Conservation (phyloP, 2,888 invertebrate species). For the Acronicta psi region DNA sequence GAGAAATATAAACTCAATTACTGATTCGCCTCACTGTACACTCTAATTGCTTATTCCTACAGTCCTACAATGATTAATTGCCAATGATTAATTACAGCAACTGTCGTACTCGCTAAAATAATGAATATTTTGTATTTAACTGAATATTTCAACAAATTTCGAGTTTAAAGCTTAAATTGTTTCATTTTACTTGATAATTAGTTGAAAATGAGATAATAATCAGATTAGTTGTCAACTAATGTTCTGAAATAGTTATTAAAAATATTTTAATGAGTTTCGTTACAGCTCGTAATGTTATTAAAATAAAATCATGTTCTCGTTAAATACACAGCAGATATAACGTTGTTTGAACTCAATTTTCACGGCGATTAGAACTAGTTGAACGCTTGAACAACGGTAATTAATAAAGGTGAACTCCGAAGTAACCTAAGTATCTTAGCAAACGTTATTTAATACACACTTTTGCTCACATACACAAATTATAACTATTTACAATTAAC, state of each 20-base stretch:
- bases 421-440: slow-evolving; percentile 13
- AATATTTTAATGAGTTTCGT: neutral
- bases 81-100: slow-evolving; percentile 44
- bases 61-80: slow-evolving; percentile 48
- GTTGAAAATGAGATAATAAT: neutral
- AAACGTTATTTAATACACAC: slow-evolving; percentile 14
- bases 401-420: slow-evolving; percentile 32
- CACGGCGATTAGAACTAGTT: slow-evolving; percentile 23
- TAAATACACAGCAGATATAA: neutral
- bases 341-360: slow-evolving; percentile 12
- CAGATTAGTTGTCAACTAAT: neutral
- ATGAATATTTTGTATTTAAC: slow-evolving; percentile 13
- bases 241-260: neutral
- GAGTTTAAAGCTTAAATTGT: slow-evolving; percentile 5
- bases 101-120: slow-evolving; percentile 25
- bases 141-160: slow-evolving; percentile 7
- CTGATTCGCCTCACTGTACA: slow-evolving; percentile 6
- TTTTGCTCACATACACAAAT: too few species aligned
- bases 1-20: slow-evolving; percentile 35
- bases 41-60: slow-evolving; percentile 40
- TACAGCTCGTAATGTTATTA: neutral
- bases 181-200: neutral
- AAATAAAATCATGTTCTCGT: neutral
- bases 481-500: too few species aligned
- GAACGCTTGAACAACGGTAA: slow-evolving; percentile 21